Base-by-base conservation (phyloP, 64 coral and sea anemone species). In the Dendronephthya gigantea region DNA sequence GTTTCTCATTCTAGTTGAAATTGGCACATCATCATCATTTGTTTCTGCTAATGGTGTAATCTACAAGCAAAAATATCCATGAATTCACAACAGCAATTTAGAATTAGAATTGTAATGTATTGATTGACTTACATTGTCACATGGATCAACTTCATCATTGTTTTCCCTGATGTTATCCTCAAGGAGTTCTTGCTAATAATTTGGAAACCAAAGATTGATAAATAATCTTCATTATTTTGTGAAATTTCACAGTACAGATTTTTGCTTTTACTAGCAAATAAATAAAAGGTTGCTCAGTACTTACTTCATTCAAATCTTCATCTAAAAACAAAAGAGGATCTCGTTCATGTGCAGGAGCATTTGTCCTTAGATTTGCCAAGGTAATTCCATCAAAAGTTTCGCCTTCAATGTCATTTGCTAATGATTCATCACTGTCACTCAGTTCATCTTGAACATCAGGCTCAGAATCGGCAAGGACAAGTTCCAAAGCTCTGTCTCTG, bases 1-100 rank as follows among this genome's bases (percentile, higher is more conserved):
- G n/a, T 52, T 34, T 55, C 11, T 85, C 56, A 31, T 85, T 85
- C 83, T 85, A 22, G 43, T 52, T 52, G 50, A 52, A 22, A 52
- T 52, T 12, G 50, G 50, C 50, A 52, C 50, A 52, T 52, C 50
- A 50, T 52, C 7, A 52, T 52, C 1, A 52, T 12, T 7, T 22
- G 23, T 52, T 52, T 52, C 50, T 52, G 50, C 50, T 52, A 7
- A 12, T 52, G 50, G 7, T 12, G 50, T 52, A 52, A 7, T 52
- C 50, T 52, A 52, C 1, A 52, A 16, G 50, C 23, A 22, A 52
- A 52, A 52, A 52, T 52, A 52, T 52, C 50, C 1, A 52, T 16
- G 23, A 16, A 52, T 52, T 52, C 23, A 52, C 1, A 1, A 52
- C 50, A 52, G 7, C 50, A 52, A 52, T 52, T 52, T 52, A 22